Base-by-base conservation (phyloP, 1,140 invertebrate genomes). In the Agraylea sexmaculata region DNA sequence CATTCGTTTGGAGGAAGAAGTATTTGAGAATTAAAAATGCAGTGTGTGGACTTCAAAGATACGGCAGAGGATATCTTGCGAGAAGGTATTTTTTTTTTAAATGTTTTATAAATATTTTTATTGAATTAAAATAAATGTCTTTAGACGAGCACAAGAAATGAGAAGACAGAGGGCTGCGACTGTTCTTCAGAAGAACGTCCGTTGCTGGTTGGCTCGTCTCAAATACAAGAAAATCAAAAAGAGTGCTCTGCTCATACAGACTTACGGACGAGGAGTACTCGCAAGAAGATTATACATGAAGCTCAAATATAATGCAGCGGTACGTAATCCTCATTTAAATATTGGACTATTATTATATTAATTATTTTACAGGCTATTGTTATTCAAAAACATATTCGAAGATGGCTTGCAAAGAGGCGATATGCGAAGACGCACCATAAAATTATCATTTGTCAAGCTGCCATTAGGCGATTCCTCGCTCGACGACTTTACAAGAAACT, bases 371-470 rank as follows among this genome's bases (percentile, higher is more conserved):
- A n/a, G n/a, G 80, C 82, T 2, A 63, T 80, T 8, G 66, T 76
- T 3, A 79, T 73, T 38, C 64, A 67, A 44, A 52, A 58, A 2
- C 60, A 60, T 40, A 53, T 54, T 0, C 57, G 92, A 5, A 83
- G 85, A 2, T 96, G 78, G 53, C 59, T 95, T 33, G 82, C 79
- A 0, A 61, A 87, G 19, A 71, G 69, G 29, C 67, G 70, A 2
- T 89, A 80, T 49, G 66, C 70, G 35, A 75, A 73, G 41, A 73
- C 71, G 11, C 62, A 71, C 2, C 57, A 65, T 1, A 70, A 80
- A 19, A 81, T 98, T n/a, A 60, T 96, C 15, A 71, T 85, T 8
- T 77, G 86, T 7, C 94, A 99, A 58, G 74, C 80, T 18, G 75
- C 81, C 28, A 77, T 88, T 38, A 56, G 80, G 2, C 71, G 78